Conservation (phyloP, 2,113 vertebrate genomes). For the Mystacornis crossleyi region DNA sequence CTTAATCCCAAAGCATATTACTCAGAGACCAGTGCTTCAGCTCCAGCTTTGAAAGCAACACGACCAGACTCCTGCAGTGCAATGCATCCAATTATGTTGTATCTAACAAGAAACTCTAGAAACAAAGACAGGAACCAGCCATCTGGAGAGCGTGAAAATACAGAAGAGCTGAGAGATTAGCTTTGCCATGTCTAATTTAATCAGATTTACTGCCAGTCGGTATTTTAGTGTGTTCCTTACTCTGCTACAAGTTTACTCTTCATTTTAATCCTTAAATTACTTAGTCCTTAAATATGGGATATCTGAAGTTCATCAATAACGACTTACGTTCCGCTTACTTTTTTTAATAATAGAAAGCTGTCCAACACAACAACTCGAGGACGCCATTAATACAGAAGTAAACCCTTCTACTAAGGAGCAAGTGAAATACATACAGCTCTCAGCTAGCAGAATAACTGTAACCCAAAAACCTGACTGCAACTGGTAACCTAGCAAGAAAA, state of each 20-base stretch:
- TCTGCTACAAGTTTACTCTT: not conserved
- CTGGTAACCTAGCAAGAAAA: not conserved
- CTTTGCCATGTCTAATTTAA: slow-evolving; percentile 19
- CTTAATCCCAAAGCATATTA: not conserved
- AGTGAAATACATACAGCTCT: not conserved
- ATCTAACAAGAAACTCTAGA: not conserved
- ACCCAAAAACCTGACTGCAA: not conserved
- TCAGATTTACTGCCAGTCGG: slow-evolving; percentile 10
- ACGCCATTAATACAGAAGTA: not conserved
- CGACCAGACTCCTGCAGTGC: not conserved
- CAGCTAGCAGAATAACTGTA: not conserved
- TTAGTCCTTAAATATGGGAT: not conserved
- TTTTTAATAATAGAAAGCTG: not conserved
- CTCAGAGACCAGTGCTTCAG: not conserved
- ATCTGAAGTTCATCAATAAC: not conserved
- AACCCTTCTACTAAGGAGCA: not conserved
- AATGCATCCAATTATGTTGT: not conserved
- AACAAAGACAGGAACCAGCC: slow-evolving; percentile 16
- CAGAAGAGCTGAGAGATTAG: slow-evolving; percentile 17
- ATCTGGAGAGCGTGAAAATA: slow-evolving; percentile 37
- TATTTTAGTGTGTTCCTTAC: not conserved
- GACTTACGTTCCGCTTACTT: not conserved
- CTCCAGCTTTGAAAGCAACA: not conserved
- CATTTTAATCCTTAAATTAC: not conserved
- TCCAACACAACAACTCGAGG: not conserved